These are phyloP conservation scores for Euwallacea fornicatus DNA, from an alignment of 1,140 invertebrate genomes.

Conservation along the genomic window DNA sequence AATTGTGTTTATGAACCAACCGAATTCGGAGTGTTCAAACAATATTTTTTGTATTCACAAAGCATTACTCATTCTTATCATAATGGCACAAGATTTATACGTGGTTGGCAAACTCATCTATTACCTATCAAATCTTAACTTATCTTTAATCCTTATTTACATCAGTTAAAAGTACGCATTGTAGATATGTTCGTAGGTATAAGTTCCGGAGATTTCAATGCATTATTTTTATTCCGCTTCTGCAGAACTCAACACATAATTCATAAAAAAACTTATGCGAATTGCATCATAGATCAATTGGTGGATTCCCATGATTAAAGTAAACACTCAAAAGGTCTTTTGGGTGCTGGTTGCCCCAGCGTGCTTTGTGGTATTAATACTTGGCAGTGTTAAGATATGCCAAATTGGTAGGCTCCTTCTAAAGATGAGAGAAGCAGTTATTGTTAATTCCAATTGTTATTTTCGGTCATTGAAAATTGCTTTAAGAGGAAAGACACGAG, in stretches of 20 bases:
- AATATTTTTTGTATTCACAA: no score
- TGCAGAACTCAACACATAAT: no score
- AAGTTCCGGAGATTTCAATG: no score
- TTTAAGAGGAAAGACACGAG: no score
- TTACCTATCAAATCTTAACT: constrained; percentile 2
- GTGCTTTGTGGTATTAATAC: constrained; percentile 1
- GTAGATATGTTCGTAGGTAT: neutral
- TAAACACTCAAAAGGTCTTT: constrained; percentile 10
- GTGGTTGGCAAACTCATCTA: constrained; percentile 5
- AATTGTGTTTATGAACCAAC: no score
- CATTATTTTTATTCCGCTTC: no score
- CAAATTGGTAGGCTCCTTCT: constrained; percentile 27
- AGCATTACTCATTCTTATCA: neutral
- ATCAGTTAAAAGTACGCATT: neutral
- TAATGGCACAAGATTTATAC: neutral
- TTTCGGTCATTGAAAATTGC: no score
- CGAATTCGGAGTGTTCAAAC: no score
- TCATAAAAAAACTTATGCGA: no score
- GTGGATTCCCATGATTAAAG: constrained; percentile 13
- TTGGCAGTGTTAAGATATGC: constrained; percentile 20
- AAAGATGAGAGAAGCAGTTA: neutral
- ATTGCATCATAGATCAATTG: no score
- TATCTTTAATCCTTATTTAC: constrained; percentile 9
- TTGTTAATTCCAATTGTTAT: no score
- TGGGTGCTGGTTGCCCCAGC: constrained; percentile 17